These are phyloP conservation scores for Lamellibrachia satsuma DNA, from an alignment of 2,888 invertebrate species.

Conservation along the genomic window DNA sequence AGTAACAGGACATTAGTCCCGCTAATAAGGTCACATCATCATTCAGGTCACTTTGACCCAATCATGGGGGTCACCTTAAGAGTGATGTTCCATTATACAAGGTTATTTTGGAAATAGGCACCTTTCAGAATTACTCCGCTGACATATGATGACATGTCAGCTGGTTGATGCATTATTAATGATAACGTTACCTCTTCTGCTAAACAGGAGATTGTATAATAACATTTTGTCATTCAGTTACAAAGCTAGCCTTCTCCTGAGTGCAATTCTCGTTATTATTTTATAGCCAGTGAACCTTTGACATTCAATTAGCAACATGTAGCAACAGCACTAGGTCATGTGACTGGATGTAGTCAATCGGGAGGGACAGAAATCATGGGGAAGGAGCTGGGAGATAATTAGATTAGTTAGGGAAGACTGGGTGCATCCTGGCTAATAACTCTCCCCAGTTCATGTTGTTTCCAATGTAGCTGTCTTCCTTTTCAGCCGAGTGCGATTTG, in stretches of 20 bases:
- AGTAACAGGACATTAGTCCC: too few relatives aligned
- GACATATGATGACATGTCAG: not conserved
- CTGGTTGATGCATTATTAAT: not conserved
- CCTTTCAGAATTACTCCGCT: not conserved
- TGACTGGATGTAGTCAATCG: not conserved
- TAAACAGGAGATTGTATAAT: not conserved
- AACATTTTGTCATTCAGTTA: not conserved
- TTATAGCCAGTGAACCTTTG: not conserved
- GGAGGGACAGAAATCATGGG: not conserved
- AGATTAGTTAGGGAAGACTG: not conserved
- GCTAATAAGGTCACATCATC: too few relatives aligned
- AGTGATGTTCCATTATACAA: too few relatives aligned
- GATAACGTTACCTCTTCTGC: not conserved
- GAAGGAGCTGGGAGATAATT: not conserved
- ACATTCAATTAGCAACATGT: not conserved
- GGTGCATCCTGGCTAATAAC: not conserved
- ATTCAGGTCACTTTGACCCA: too few relatives aligned
- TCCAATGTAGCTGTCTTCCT: not conserved
- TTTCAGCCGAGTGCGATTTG: not conserved
- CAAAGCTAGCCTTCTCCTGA: not conserved
- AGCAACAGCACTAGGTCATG: not conserved
- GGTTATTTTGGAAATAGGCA: too few relatives aligned
- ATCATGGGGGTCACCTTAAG: too few relatives aligned
- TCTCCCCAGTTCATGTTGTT: not conserved
- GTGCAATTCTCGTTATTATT: not conserved